Base-by-base conservation (phyloP, 1,140 invertebrate species). In the Drosophila leontia region DNA sequence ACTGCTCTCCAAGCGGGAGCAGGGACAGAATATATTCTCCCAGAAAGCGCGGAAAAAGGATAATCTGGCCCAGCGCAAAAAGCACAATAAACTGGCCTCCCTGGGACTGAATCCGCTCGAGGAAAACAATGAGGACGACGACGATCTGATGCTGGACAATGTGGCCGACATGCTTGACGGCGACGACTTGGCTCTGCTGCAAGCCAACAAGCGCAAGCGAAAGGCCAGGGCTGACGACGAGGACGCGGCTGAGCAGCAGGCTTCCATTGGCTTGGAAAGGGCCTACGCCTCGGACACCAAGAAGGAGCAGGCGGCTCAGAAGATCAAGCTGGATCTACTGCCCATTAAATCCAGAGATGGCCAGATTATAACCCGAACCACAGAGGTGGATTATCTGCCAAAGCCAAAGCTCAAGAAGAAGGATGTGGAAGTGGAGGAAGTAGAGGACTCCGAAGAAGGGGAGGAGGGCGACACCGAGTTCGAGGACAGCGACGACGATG, bases 341-440 rank as follows among this genome's bases (percentile, higher is more conserved):
- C 95, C 95, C 12, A 94, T 95, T 59, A 95, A 95, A 93, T 94
- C 94, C 26, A 93, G 94, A 42, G 82, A 85, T 63, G 91, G 86
- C 55, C 84, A 93, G 78, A 87, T 85, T 50, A 85, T 92, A 65
- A 93, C 80, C 17, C 62, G 91, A 19, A 77, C 72, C 9, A 87
- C 91, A 2, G 78, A 91, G 47, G 83, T 86, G 23, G 87, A 92
- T 32, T 91, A 93, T 55, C 77, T 91, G 65, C 93, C 76, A 6
- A 88, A 91, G 39, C 76, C 80, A 3, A 91, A 88, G 48, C 67
- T 47, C 59, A 77, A 92, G 70, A 82, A 86, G 53, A 80, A 91
- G 44, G 74, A 70, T 42, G 79, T 92, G 13, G 90, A 88, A 51
- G 82, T 92, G 23, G 80, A 80, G 34, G 48, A 81, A 5, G 68